Evolutionary conservation across 2,113 vertebrate genomes (phyloP).

Genomic region (Cryptomyrus ogoouensis): DNA sequence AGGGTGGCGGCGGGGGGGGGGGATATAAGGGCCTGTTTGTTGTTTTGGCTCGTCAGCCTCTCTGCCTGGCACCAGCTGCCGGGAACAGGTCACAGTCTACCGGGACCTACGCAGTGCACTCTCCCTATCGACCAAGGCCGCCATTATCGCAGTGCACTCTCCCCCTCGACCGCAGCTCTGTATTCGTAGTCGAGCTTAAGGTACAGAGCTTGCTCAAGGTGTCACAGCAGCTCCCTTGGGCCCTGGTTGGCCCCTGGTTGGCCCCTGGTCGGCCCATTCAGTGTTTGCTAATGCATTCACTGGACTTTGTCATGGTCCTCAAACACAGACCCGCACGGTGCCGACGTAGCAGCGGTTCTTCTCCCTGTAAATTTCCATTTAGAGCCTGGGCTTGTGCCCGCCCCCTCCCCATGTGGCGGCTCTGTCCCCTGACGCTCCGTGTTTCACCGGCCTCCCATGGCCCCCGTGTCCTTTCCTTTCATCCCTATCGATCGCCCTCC

Average conservation of each 20-base stretch:
- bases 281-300: background rate
- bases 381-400: background rate
- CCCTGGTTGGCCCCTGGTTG: background rate
- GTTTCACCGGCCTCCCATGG: background rate
- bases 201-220: background rate
- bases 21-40: slow-evolving; percentile 15
- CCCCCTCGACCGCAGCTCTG: background rate
- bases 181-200: background rate
- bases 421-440: background rate
- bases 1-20: background rate
- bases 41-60: background rate
- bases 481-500: background rate
- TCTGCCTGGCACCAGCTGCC: slow-evolving; percentile 2
- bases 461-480: background rate
- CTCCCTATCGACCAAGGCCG: background rate
- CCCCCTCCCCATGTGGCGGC: background rate
- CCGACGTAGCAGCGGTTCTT: background rate
- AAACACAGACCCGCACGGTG: background rate
- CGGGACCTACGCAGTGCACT: background rate
- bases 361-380: background rate
- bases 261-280: background rate
- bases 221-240: background rate
- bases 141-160: background rate
- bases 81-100: background rate
- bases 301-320: background rate